A percentile compares a stretch with the other conserved stretches of the same genome.
Conservation (phyloP, 2,113 vertebrate species). For the Menura novaehollandiae region DNA sequence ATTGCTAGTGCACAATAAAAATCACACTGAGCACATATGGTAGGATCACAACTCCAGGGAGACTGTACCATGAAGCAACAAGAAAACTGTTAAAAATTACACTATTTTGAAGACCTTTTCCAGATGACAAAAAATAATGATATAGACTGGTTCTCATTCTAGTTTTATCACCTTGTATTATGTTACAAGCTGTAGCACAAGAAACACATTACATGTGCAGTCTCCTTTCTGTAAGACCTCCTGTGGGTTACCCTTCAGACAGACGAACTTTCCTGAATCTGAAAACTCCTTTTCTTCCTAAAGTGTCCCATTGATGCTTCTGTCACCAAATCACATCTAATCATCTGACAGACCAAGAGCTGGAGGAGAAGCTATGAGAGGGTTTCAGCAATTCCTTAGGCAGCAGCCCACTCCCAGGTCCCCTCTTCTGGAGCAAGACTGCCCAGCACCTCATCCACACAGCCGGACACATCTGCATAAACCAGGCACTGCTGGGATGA, state of each 20-base stretch:
- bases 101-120: neutral
- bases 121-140: neutral
- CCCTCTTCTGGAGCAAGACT: neutral
- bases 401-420: neutral
- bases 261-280: neutral
- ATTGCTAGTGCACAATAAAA: neutral
- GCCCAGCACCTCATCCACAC: rapidly evolving
- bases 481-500: rapidly evolving
- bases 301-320: neutral
- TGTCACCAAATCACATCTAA: neutral
- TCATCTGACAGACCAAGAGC: neutral
- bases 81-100: neutral
- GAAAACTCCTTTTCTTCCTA: neutral
- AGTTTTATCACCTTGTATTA: neutral
- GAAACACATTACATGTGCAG: neutral
- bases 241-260: neutral
- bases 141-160: neutral
- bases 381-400: neutral
- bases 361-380: neutral
- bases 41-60: neutral
- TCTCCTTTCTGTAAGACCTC: neutral
- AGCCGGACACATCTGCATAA: rapidly evolving
- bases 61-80: neutral
- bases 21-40: neutral
- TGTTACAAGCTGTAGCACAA: neutral